Conservation (phyloP, 1,140 invertebrate species). For the Cydia amplana region DNA sequence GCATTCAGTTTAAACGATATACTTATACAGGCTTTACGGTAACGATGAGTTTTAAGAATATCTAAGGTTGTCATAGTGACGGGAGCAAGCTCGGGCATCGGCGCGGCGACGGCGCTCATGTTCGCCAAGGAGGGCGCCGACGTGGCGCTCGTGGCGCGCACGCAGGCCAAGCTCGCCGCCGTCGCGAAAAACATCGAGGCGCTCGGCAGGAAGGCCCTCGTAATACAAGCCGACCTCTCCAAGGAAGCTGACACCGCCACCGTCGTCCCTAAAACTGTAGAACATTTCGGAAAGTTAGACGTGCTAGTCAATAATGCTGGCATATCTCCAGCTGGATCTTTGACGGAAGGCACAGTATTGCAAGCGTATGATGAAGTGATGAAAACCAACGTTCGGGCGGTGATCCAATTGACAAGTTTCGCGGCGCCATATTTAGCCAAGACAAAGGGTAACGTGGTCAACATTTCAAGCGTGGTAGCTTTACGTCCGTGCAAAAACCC, state of each 20-base stretch:
- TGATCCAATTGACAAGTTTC: slow-evolving; percentile 85
- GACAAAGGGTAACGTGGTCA: slow-evolving; percentile 86
- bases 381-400: slow-evolving; percentile 84
- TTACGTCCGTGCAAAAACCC: not conserved
- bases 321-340: slow-evolving; percentile 82
- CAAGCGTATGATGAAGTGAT: slow-evolving; percentile 85
- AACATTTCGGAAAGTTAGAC: slow-evolving; percentile 82
- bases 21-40: not conserved
- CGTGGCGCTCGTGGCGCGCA: slow-evolving; percentile 86
- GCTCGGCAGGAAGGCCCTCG: slow-evolving; percentile 70
- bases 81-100: slow-evolving; percentile 92
- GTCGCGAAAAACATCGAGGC: slow-evolving; percentile 80
- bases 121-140: slow-evolving; percentile 86
- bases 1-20: not conserved
- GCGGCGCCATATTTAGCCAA: slow-evolving; percentile 85
- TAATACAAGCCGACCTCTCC: slow-evolving; percentile 82
- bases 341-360: slow-evolving; percentile 83
- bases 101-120: slow-evolving; percentile 85
- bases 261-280: slow-evolving; percentile 80
- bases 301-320: slow-evolving; percentile 88
- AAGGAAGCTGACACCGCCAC: slow-evolving; percentile 82
- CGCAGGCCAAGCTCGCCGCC: slow-evolving; percentile 78
- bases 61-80: slow-evolving; percentile 86
- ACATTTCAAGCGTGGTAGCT: slow-evolving; percentile 86
- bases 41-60: slow-evolving; percentile 48